These are phyloP conservation scores for Macropis europaea DNA, from an alignment of 2,888 invertebrate species.

Conservation along the genomic window DNA sequence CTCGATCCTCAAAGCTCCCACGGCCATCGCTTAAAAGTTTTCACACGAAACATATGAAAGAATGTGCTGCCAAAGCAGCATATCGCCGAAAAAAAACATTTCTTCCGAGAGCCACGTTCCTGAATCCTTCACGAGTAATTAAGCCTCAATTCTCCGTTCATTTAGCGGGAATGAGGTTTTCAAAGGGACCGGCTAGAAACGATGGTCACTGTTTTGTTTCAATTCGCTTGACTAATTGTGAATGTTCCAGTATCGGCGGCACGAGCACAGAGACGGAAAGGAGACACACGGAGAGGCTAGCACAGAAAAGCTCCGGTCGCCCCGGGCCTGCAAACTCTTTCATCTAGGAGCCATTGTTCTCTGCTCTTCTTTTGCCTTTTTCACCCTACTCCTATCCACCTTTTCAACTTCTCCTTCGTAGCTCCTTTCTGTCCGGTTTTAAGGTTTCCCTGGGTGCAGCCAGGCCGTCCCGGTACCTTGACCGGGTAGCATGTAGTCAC, in stretches of 20 bases:
- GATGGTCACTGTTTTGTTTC: conserved; percentile 51
- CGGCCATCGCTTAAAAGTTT: no score
- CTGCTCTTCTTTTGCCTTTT: conserved; percentile 38
- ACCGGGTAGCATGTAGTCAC: conserved; percentile 47
- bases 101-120: no score
- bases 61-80: not conserved
- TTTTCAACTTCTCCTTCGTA: not conserved
- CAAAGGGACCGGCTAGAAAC: conserved; percentile 27
- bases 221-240: conserved; percentile 56
- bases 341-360: conserved; percentile 71
- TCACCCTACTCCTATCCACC: not conserved
- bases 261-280: conserved; percentile 9
- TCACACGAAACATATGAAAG: not conserved
- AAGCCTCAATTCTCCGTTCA: conserved; percentile 4
- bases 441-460: conserved; percentile 33
- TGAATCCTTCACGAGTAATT: not conserved
- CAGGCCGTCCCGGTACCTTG: conserved; percentile 40
- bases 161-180: conserved; percentile 3
- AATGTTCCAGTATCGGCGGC: conserved; percentile 27
- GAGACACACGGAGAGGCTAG: conserved; percentile 26
- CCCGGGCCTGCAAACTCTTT: conserved; percentile 70
- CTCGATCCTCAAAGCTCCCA: no score
- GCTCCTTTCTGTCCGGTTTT: conserved; percentile 12
- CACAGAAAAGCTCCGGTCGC: conserved; percentile 50
- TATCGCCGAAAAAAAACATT: not conserved